phyloP scores from a whole-genome alignment of 2,113 vertebrate genomes.

The Xyrauchen texanus region DNA sequence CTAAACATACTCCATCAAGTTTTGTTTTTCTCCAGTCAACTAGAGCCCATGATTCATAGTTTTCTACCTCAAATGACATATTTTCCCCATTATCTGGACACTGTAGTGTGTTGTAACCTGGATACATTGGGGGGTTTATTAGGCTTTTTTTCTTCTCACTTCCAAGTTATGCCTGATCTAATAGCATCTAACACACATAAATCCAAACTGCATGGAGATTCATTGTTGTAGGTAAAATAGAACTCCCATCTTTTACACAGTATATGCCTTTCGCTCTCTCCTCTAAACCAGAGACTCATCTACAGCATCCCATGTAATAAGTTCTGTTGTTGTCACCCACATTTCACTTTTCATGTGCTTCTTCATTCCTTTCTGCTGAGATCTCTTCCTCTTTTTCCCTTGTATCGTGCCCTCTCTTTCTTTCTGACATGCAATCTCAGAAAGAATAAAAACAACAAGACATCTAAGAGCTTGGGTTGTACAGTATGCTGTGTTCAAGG shows the following conservation, averaged over 20 bases:
- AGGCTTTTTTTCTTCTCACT: conserved; percentile 6
- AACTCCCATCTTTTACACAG: background rate
- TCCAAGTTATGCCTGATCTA: conserved; percentile 18
- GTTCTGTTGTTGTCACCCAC: conserved; percentile 24
- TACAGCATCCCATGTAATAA: conserved; percentile 11
- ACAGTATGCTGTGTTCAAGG: conserved; percentile 21
- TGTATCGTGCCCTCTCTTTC: background rate
- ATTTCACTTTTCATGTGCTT: background rate
- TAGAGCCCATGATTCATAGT: background rate
- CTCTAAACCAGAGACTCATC: conserved; percentile 22
- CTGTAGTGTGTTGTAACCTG: background rate
- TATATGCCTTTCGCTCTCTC: background rate
- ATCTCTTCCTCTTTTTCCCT: conserved; percentile 34
- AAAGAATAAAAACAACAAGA: background rate
- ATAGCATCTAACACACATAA: conserved; percentile 12
- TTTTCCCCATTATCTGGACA: conserved; percentile 16
- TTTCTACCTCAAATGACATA: conserved; percentile 3
- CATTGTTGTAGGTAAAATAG: conserved; percentile 16
- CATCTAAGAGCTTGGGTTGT: no score
- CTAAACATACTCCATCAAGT: conserved; percentile 2
- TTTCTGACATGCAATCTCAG: background rate
- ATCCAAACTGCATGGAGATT: conserved; percentile 15
- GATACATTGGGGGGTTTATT: conserved; percentile 3
- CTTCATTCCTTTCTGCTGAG: conserved; percentile 42
- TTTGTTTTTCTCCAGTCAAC: background rate